A percentile compares a stretch with the other conserved stretches of the same genome.
Evolutionary conservation across 2,113 vertebrate species (phyloP).

Genomic region (Mandrillus leucophaeus): DNA sequence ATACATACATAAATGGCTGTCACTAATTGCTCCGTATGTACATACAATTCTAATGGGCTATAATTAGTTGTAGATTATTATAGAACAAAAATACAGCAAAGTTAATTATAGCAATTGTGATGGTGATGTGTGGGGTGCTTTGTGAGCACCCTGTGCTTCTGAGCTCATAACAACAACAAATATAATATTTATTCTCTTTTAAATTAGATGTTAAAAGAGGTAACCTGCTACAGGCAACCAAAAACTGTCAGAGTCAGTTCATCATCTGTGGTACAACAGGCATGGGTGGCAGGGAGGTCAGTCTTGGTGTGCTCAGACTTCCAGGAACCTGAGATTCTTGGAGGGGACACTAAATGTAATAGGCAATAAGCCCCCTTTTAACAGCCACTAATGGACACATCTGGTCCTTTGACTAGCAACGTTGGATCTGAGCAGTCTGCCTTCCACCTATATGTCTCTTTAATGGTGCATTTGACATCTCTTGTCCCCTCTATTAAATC

Average conservation of each 20-base stretch:
- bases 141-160: not conserved
- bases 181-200: not conserved
- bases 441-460: not conserved
- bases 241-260: not conserved
- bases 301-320: not conserved
- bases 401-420: not conserved
- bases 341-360: not conserved
- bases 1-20: not conserved
- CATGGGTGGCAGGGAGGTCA: not conserved
- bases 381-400: constrained; percentile 2
- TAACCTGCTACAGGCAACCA: not conserved
- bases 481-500: not conserved
- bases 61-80: constrained; percentile 34
- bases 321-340: not conserved
- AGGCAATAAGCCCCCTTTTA: not conserved
- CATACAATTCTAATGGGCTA: not conserved
- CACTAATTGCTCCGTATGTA: not conserved
- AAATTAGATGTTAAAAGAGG: not conserved
- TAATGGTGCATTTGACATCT: not conserved
- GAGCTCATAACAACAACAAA: constrained; percentile 9
- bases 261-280: accelerated
- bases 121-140: not conserved
- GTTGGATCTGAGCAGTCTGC: not conserved
- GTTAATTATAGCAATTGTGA: constrained; percentile 43
- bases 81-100: constrained; percentile 10